Conservation (phyloP, 2,797 vertebrate genomes). For the Rachycentron canadum region DNA sequence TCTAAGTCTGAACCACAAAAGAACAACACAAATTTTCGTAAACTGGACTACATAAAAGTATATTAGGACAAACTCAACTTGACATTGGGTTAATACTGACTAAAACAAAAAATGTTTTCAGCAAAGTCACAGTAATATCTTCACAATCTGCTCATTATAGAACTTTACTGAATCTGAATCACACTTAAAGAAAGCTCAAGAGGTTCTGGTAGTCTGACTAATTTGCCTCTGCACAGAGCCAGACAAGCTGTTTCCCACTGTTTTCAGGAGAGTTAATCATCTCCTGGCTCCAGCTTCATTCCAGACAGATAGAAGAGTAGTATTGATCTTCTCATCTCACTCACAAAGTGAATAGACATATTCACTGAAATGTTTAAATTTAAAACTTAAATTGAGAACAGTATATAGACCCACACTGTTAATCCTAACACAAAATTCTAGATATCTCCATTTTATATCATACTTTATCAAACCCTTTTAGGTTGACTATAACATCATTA, state of each 20-base stretch:
- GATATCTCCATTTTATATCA: neutral
- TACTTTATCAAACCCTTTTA: neutral
- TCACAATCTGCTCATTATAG: neutral
- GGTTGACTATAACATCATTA: neutral
- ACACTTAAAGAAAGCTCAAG: neutral
- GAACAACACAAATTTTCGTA: conserved; percentile 49
- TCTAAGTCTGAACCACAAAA: conserved; percentile 55
- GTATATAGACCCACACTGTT: neutral
- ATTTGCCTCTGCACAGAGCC: conserved; percentile 1
- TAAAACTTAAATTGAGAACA: neutral
- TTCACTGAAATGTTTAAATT: conserved; percentile 4
- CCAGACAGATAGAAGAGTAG: neutral
- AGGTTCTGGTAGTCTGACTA: neutral
- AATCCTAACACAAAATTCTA: neutral
- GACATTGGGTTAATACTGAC: conserved; percentile 25
- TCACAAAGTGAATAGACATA: neutral
- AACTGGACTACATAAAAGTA: conserved; percentile 45
- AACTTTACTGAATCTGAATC: neutral
- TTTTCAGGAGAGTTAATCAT: neutral
- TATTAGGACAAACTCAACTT: conserved; percentile 42
- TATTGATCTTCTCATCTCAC: neutral
- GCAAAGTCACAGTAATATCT: neutral
- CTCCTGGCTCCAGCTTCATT: neutral
- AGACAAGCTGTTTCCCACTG: neutral
- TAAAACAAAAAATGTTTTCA: conserved; percentile 19